A percentile compares a stretch with the other conserved stretches of the same genome.
These are phyloP conservation scores for Sipha flava DNA, from an alignment of 1,140 invertebrate genomes.

Conservation along the genomic window DNA sequence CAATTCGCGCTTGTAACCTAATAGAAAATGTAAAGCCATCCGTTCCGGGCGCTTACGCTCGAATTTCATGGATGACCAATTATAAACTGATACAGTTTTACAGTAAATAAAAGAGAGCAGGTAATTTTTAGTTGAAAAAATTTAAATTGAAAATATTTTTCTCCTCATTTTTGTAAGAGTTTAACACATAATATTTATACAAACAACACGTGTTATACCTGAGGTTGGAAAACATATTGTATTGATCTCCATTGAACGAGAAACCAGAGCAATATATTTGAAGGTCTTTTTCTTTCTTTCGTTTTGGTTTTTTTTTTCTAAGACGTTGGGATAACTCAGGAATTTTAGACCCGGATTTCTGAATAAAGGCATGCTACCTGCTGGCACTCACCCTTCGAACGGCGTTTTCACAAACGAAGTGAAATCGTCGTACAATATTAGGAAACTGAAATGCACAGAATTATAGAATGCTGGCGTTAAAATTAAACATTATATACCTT, in stretches of 20 bases:
- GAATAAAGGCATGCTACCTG: background rate
- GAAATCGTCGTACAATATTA: background rate
- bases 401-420: background rate
- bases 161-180: background rate
- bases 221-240: background rate
- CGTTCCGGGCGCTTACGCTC: background rate
- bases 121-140: background rate
- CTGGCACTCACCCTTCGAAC: background rate
- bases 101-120: background rate
- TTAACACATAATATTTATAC: background rate
- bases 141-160: slow-evolving; percentile 5
- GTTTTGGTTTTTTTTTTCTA: background rate
- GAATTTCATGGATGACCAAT: background rate
- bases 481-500: background rate
- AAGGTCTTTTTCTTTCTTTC: background rate
- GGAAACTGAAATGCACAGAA: background rate
- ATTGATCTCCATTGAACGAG: background rate
- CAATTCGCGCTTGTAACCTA: background rate
- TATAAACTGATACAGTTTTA: background rate
- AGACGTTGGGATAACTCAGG: background rate
- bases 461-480: background rate
- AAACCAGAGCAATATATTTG: background rate
- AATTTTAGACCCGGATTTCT: background rate
- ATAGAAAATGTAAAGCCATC: slow-evolving; percentile 8
- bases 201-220: background rate